phyloP scores from a whole-genome alignment of 2,797 vertebrate species.

The Chelonia mydas region DNA sequence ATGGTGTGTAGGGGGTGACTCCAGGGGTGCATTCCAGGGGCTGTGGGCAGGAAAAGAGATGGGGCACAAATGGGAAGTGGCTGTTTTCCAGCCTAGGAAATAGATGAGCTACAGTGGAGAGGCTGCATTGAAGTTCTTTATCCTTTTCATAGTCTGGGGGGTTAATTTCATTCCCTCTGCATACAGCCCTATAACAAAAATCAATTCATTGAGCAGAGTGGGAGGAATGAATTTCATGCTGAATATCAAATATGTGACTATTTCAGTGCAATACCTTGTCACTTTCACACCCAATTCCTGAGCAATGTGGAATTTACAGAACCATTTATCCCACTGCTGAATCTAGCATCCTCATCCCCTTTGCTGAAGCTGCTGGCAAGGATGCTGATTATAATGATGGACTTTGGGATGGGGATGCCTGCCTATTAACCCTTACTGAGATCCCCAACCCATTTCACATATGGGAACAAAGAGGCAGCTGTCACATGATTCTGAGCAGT shows the following conservation, averaged over 20 bases:
- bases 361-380: background rate
- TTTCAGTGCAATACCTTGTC: background rate
- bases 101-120: background rate
- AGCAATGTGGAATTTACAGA: background rate
- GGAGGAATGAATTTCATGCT: background rate
- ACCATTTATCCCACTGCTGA: background rate
- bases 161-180: background rate
- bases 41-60: background rate
- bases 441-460: background rate
- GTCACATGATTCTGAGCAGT: background rate
- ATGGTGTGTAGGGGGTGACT: background rate
- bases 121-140: background rate
- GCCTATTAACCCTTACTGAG: background rate
- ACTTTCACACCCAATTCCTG: background rate
- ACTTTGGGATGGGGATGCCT: background rate
- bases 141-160: background rate
- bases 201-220: background rate
- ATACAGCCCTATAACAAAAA: background rate
- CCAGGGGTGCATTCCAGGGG: background rate
- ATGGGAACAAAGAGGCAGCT: background rate
- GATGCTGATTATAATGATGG: accelerated
- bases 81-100: background rate
- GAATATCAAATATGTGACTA: background rate
- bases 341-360: background rate
- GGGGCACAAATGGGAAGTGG: accelerated